phyloP scores from a whole-genome alignment of 2,888 invertebrate genomes.

The Candidula unifasciata region DNA sequence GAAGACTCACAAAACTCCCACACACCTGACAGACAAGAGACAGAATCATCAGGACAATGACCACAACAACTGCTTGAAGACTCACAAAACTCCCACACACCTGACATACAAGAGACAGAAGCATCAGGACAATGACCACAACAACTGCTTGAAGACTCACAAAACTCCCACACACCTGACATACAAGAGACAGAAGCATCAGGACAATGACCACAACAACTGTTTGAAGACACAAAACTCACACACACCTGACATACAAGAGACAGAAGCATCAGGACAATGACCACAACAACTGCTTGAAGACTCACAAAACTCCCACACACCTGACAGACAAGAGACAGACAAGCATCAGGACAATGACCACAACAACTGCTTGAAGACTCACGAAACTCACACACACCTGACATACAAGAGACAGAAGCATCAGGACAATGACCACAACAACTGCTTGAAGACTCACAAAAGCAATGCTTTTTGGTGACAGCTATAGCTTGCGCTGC shows the following conservation, averaged over 20 bases:
- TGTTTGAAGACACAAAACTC: not conserved
- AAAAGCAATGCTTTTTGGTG: constrained; percentile 54
- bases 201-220: not conserved
- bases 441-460: constrained; percentile 35
- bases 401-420: not conserved
- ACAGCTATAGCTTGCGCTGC: constrained; percentile 56
- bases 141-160: not conserved
- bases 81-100: too few relatives aligned
- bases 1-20: too few relatives aligned
- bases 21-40: too few relatives aligned
- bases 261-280: not conserved
- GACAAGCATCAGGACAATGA: not conserved
- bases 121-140: not conserved
- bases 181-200: not conserved
- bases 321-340: too few relatives aligned
- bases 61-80: not conserved
- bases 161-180: too few relatives aligned
- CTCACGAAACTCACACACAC: too few relatives aligned
- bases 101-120: not conserved
- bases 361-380: not conserved
- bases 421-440: not conserved
- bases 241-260: too few relatives aligned
- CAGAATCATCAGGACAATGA: not conserved
- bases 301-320: too few relatives aligned
- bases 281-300: not conserved